phyloP scores from a whole-genome alignment of 2,888 invertebrate species.

The Seira sanloemensis region DNA sequence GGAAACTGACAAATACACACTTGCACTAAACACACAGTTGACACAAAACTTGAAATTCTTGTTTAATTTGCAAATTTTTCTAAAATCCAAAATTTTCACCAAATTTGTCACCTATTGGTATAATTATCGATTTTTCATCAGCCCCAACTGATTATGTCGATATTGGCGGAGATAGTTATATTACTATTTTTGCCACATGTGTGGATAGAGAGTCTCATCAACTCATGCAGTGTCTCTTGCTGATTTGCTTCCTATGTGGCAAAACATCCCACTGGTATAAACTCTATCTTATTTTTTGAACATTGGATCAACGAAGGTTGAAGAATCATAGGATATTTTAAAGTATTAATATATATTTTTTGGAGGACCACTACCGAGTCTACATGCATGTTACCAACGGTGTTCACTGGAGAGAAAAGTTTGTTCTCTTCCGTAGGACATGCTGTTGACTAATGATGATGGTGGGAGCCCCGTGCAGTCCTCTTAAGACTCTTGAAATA shows the following conservation, averaged over 20 bases:
- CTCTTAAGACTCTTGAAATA: conserved; percentile 55
- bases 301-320: background rate
- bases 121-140: too few relatives aligned
- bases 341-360: background rate
- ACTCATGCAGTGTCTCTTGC: conserved; percentile 58
- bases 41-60: conserved; percentile 10
- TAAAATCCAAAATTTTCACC: too few relatives aligned
- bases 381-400: conserved; percentile 27
- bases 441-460: conserved; percentile 65
- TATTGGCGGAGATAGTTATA: background rate
- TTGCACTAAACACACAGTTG: too few relatives aligned
- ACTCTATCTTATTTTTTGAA: conserved; percentile 7
- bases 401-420: conserved; percentile 55
- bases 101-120: too few relatives aligned
- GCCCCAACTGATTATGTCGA: too few relatives aligned
- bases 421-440: conserved; percentile 60
- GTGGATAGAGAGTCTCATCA: conserved; percentile 29
- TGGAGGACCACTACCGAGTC: conserved; percentile 33
- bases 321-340: background rate
- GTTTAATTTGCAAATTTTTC: too few relatives aligned
- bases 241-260: conserved; percentile 62
- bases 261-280: conserved; percentile 45
- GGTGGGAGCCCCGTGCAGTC: conserved; percentile 59
- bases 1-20: too few relatives aligned
- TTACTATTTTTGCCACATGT: conserved; percentile 39